Evolutionary conservation across 1,140 invertebrate species (phyloP), one percentile per base, ranked within the genome.

Genomic region (Magallana ariakensis): DNA sequence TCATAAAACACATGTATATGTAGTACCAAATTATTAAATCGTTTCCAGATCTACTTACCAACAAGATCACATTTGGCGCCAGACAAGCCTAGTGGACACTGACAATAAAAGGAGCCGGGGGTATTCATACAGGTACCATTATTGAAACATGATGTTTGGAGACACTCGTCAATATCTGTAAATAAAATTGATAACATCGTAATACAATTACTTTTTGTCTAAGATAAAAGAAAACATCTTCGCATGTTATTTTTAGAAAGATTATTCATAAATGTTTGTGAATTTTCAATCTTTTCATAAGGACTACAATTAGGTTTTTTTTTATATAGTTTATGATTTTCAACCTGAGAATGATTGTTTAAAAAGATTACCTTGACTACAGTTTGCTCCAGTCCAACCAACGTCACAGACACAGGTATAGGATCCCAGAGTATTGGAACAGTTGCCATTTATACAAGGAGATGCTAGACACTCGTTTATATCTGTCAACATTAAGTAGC

Each of bases 21-120:
- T 46, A 4, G 2, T 4, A 46, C 33, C 33, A 46, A 46, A 46
- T n/a, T n/a, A 9, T 0, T 53, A 54, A 1, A 11, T 5, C 2
- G 33, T 6, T 54, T 53, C 19, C 11, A 10, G 60, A 26, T 58
- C 15, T 16, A 84, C 33, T 8, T 13, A 80, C 55, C 75, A 55
- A 56, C 62, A 19, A 75, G 84, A n/a, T 99, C 98, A 94, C 99
- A 99, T 87, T 96, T 95, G 53, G 96, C 95, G 46, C 98, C 98
- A 22, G 96, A 96, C 93, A 97, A 99, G 0, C 98, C 98, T 53
- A 62, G 96, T 0, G 96, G 96, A 92, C 98, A 99, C 88, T 96
- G 97, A 94, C 98, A 99, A 87, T 96, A 89, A 93, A 98, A 98
- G 70, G 90, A 90, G 16, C 93, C 93, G 13, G 86, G 84, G 3